A percentile compares a stretch with the other conserved stretches of the same genome.
These are phyloP conservation scores for Clostera curtula DNA, from an alignment of 2,888 invertebrate genomes.

Conservation along the genomic window DNA sequence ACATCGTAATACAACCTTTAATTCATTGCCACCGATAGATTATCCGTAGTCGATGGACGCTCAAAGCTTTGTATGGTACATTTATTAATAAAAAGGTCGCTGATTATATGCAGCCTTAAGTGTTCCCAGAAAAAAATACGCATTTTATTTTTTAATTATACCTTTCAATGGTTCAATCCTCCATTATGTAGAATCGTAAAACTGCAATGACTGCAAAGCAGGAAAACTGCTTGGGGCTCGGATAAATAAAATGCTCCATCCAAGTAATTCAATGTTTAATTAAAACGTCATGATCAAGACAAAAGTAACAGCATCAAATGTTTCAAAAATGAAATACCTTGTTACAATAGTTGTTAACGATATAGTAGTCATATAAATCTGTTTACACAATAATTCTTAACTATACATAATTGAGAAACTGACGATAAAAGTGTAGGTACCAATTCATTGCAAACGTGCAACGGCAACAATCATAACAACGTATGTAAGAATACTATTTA, in stretches of 20 bases:
- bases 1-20: slow-evolving; percentile 37
- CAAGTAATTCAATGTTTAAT: slow-evolving; percentile 66
- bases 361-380: slow-evolving; percentile 32
- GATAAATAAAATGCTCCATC: slow-evolving; percentile 24
- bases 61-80: no score
- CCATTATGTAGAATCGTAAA: slow-evolving; percentile 2
- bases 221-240: slow-evolving; percentile 2
- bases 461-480: slow-evolving; percentile 10
- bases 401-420: slow-evolving; percentile 19
- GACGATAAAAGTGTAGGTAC: slow-evolving; percentile 10
- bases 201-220: neutral
- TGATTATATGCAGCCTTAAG: slow-evolving; percentile 9
- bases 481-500: slow-evolving; percentile 5
- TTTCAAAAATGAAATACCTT: slow-evolving; percentile 54
- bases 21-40: slow-evolving; percentile 24
- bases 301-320: slow-evolving; percentile 65
- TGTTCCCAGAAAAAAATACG: slow-evolving; percentile 7
- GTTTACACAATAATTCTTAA: slow-evolving; percentile 34
- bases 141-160: neutral
- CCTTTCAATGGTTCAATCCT: neutral
- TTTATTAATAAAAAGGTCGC: no score
- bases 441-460: slow-evolving; percentile 10
- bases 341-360: slow-evolving; percentile 36
- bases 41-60: neutral
- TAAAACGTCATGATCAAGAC: slow-evolving; percentile 66